These are phyloP conservation scores for Phalera bucephala DNA, from an alignment of 2,888 invertebrate genomes.

Conservation along the genomic window DNA sequence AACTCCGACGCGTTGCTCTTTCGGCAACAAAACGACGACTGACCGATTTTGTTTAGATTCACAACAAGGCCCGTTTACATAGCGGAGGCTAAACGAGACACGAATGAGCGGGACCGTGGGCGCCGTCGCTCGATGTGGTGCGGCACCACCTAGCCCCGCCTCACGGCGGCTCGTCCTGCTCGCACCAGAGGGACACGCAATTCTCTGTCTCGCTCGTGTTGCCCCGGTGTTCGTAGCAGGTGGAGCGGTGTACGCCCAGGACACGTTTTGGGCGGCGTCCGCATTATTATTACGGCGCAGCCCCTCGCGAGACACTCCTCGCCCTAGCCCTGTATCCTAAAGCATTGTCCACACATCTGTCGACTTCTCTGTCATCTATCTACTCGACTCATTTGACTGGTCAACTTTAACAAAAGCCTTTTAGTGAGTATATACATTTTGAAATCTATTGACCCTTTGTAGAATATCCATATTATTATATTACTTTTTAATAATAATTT, in stretches of 20 bases:
- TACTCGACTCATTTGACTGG: neutral
- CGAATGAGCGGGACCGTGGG: slow-evolving; percentile 75
- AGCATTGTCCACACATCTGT: slow-evolving; percentile 53
- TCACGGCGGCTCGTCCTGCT: slow-evolving; percentile 33
- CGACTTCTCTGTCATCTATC: slow-evolving; percentile 27
- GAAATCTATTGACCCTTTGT: no score
- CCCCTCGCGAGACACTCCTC: slow-evolving; percentile 46
- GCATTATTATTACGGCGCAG: slow-evolving; percentile 31
- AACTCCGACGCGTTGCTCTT: slow-evolving; percentile 66
- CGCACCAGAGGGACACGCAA: slow-evolving; percentile 12
- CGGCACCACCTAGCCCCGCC: slow-evolving; percentile 48
- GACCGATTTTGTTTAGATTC: slow-evolving; percentile 90
- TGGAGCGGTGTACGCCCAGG: slow-evolving; percentile 41
- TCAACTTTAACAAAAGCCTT: neutral
- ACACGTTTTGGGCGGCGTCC: slow-evolving; percentile 41
- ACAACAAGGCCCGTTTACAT: slow-evolving; percentile 93
- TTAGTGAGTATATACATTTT: neutral
- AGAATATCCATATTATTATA: no score
- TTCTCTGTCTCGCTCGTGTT: slow-evolving; percentile 29
- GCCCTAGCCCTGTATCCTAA: slow-evolving; percentile 46
- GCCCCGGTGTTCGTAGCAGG: slow-evolving; percentile 8
- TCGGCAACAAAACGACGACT: slow-evolving; percentile 84
- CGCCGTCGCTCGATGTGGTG: slow-evolving; percentile 42
- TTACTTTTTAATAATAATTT: no score
- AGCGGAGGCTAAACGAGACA: slow-evolving; percentile 82